Evolutionary conservation across 2,797 vertebrate genomes (phyloP).

Genomic region (Apogon talboti): DNA sequence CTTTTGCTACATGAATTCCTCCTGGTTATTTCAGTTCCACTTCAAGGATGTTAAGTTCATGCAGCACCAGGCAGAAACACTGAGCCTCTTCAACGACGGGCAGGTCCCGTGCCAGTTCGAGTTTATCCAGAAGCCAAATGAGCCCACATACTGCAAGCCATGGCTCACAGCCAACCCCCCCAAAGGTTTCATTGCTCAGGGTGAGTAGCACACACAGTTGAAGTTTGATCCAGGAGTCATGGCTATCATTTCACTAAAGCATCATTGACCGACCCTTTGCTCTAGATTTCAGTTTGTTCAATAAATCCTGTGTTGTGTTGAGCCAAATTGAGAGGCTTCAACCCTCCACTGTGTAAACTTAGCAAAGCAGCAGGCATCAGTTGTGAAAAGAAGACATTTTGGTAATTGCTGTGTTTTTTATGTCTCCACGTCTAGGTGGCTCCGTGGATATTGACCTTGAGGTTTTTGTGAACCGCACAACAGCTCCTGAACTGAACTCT

Average conservation of each 20-base stretch:
- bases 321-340: not conserved
- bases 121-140: conserved; percentile 95
- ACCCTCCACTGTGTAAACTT: not conserved
- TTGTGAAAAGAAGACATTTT: not conserved
- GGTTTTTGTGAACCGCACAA: conserved; percentile 93
- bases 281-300: no score
- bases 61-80: conserved; percentile 89
- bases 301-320: no score
- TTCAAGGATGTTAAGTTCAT: conserved; percentile 95
- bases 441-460: conserved; percentile 90
- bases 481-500: conserved; percentile 90
- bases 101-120: conserved; percentile 97
- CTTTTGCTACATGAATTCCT: conserved; percentile 5
- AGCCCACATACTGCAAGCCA: conserved; percentile 90
- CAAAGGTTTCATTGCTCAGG: conserved; percentile 92
- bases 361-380: not conserved
- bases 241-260: conserved; percentile 13
- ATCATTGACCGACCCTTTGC: not conserved
- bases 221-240: not conserved
- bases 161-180: conserved; percentile 92
- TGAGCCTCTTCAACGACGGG: conserved; percentile 92
- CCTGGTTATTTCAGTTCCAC: conserved; percentile 83
- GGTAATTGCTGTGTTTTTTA: not conserved
- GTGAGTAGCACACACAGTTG: conserved; percentile 74
- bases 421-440: conserved; percentile 79